Base-by-base conservation (phyloP, 2,113 vertebrate genomes). In the Ceyx cyanopectus region DNA sequence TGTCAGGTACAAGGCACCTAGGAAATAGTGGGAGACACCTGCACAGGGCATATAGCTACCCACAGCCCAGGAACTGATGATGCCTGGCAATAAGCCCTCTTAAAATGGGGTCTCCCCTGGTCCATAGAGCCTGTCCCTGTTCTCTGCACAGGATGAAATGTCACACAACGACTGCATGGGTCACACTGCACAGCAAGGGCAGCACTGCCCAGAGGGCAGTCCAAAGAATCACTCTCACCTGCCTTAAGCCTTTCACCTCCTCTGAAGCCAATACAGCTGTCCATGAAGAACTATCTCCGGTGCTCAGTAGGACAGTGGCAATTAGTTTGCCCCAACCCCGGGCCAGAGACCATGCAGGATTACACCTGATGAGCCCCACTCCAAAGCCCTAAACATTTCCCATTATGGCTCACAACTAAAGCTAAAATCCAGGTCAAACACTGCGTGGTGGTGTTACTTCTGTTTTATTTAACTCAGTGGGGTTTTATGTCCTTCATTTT, bases 351-450 rank as follows among this genome's bases (percentile, higher is more conserved):
- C 32, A 1, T 40, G 24, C 7, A 29, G 77, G 62, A 89, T 67
- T 68, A 75, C 43, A 87, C 57, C 54, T 24, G 30, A 79, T 5
- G 58, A 89, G 46, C 62, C 54, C 58, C 19, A 2, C 68, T 80
- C 48, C 46, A 67, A 60, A 90, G 70, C 77, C 69, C 61, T 53
- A 61, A 20, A 72, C n/a, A 30, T 67, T 81, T 90, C 68, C 85
- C 67, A 3, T 3, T 41, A 50, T 21, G 4, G 58, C 79, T 95
- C 63, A 69, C 86, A 69, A 90, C 51, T 3, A 1, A 87, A 88
- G 79, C 65, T 41, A 72, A 93, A 95, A 90, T 67, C 63, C 85
- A 95, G 63, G 88, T 68, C 83, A 93, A 70, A 77, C 26, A 26
- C 0, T 32, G 51, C 0, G 0, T 3, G 7, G 76, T 14, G 3